Conservation (phyloP, 1,140 invertebrate genomes). For the Myzus persicae region DNA sequence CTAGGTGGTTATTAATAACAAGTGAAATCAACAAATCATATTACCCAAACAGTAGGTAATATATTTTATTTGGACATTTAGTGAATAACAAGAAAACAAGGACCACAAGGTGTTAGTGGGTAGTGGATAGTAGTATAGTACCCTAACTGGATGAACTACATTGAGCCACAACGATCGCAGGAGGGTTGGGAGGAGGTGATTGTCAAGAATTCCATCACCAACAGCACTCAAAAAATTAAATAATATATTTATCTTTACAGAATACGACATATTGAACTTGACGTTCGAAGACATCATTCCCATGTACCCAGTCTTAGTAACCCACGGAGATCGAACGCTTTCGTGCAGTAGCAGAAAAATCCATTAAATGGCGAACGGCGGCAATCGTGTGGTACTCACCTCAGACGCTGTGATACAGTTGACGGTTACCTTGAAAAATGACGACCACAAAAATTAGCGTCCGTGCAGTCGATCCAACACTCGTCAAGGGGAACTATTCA, state of each 20-base stretch:
- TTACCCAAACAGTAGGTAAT: neutral
- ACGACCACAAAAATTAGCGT: neutral
- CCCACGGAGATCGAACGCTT: neutral
- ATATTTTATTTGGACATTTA: neutral
- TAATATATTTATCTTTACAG: neutral
- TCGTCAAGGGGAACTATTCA: neutral
- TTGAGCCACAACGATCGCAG: rapidly evolving
- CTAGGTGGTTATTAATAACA: neutral
- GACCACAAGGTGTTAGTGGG: neutral
- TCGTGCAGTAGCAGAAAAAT: neutral
- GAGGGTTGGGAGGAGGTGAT: neutral
- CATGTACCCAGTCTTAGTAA: too few species aligned
- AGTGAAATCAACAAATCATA: neutral
- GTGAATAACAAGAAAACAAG: neutral
- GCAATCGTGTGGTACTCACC: neutral
- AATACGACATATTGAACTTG: neutral
- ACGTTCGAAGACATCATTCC: neutral
- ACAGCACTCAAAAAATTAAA: neutral
- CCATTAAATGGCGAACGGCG: neutral
- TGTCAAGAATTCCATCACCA: neutral
- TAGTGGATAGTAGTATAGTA: too few species aligned
- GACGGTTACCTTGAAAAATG: neutral
- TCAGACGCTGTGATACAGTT: neutral
- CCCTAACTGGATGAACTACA: neutral
- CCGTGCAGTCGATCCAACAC: neutral